Percentiles rank a stretch among this genome's conserved stretches.
Conservation (phyloP, 2,113 vertebrate species). For the Microtus pennsylvanicus region DNA sequence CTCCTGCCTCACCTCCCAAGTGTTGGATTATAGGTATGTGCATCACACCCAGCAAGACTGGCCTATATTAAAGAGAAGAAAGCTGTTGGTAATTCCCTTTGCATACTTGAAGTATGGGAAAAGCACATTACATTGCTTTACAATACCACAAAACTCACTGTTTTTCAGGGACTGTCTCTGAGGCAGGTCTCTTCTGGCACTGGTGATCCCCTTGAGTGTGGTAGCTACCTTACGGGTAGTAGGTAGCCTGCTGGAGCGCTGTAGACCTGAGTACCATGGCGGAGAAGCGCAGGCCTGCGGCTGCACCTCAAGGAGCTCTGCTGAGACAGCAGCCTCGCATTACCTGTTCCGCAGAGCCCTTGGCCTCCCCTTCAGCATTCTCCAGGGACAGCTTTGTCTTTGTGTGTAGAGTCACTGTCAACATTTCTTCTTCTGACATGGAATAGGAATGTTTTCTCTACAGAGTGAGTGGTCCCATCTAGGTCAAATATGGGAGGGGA, state of each 20-base stretch:
- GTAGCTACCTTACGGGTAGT: not conserved
- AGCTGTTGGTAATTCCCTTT: constrained; percentile 23
- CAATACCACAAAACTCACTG: not conserved
- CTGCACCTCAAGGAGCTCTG: not conserved
- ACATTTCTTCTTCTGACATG: not conserved
- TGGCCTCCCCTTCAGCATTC: not conserved
- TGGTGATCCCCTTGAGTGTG: not conserved
- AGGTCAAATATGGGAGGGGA: constrained; percentile 48
- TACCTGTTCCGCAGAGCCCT: not conserved
- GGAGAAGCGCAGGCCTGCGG: not conserved
- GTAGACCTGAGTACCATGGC: not conserved
- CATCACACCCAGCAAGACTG: not conserved
- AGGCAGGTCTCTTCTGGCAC: not conserved
- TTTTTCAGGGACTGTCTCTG: not conserved
- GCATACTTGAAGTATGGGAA: constrained; percentile 11
- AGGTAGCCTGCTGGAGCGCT: no score
- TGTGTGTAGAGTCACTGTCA: not conserved
- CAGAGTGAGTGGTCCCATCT: not conserved
- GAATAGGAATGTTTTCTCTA: not conserved
- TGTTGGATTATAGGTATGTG: not conserved
- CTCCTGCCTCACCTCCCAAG: not conserved
- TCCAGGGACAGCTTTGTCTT: not conserved
- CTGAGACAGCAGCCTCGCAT: not conserved
- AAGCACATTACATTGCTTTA: not conserved
- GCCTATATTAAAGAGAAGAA: constrained; percentile 35